Base-by-base conservation (phyloP, 1,140 invertebrate species). In the Drosophila lacteicornis region DNA sequence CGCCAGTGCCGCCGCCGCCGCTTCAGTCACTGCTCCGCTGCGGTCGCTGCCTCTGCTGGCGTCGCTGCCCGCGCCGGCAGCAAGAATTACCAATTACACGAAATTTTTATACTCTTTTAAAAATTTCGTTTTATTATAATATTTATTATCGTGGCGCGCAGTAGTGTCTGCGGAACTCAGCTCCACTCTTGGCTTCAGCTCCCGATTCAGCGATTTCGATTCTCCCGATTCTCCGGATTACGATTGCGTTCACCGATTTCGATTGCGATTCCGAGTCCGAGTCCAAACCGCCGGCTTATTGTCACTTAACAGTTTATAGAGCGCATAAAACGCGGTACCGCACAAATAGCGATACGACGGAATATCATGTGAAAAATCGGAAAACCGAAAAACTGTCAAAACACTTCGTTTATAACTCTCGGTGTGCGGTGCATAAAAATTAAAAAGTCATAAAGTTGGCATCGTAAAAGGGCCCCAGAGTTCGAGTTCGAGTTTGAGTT, bases 121-220 rank as follows among this genome's bases (percentile, higher is more conserved):
- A 92, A 92, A 92, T 92, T 92, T 92, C 91, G 91, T 92, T 92
- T 92, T 92, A 92, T 92, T 92, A 92, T 92, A 92, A 92, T 92
- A 92, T 92, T 92, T 92, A 92, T 92, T 92, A 92, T 92, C 91
- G 91, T 92, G 80, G 86, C 91, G 91, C 91, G 91, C 91, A 92
- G 91, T 92, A 92, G 91, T 92, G 91, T 92, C 91, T 92, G 86
- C 91, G 91, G 91, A 92, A 91, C 82, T 73, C 79, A 82, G 74
- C 69, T 74, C 58, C 59, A 78, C 80, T 83, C 80, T 80, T 73
- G 69, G 65, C 67, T 75, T 67, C 61, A 70, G 68, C 69, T 73
- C 51, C 70, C 80, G 70, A 61, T 38, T 51, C 53, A 56, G 53
- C 57, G 74, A 74, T 79, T 77, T 9, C 63, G 80, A 69, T 73